Conservation (phyloP, 1,140 invertebrate species). For the Leptonema lineaticorne region DNA sequence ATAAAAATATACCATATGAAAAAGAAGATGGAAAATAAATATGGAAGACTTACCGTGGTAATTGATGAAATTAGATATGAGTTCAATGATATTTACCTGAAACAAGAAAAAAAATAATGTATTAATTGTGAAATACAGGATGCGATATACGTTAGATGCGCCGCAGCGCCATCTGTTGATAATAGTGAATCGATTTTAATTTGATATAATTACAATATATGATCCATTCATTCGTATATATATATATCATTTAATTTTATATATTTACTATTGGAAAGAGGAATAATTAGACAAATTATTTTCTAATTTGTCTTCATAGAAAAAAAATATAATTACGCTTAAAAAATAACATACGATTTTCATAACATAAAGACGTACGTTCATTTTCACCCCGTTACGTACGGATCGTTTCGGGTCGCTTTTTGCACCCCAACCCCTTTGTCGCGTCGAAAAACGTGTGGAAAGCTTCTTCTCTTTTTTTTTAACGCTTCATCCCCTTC, state of each 20-base stretch:
- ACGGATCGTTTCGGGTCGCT: too few relatives aligned
- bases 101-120: conserved; percentile 10
- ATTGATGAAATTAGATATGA: neutral
- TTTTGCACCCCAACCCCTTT: too few relatives aligned
- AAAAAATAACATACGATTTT: neutral
- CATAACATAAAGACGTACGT: neutral
- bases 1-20: too few relatives aligned
- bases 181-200: neutral
- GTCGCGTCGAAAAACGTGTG: too few relatives aligned
- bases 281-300: neutral
- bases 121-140: neutral
- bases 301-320: neutral
- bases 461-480: too few relatives aligned
- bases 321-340: neutral
- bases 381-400: neutral
- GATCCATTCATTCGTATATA: neutral
- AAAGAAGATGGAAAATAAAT: neutral
- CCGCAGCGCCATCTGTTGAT: neutral
- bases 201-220: neutral
- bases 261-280: neutral
- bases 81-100: conserved; percentile 16
- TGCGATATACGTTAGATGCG: neutral
- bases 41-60: neutral
- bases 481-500: too few relatives aligned
- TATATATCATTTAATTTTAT: neutral